Evolutionary conservation across 2,797 vertebrate species (phyloP).

Genomic region (Echeneis naucrates): DNA sequence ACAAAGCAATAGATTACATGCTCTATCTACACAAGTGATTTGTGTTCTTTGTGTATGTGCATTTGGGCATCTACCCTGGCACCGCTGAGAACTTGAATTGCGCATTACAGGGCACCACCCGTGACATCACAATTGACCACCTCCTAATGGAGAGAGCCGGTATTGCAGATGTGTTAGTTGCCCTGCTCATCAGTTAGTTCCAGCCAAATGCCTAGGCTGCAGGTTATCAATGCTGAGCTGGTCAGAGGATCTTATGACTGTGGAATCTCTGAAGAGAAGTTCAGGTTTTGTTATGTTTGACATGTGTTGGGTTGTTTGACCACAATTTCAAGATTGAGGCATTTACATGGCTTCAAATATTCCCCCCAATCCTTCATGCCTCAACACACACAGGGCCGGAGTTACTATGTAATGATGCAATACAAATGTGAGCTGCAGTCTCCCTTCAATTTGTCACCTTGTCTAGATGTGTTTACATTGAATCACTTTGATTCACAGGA

Average conservation of each 20-base stretch:
- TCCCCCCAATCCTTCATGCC: background rate
- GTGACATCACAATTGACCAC: slow-evolving; percentile 7
- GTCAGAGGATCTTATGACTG: slow-evolving; percentile 10
- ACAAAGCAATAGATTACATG: background rate
- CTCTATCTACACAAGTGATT: background rate
- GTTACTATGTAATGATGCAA: background rate
- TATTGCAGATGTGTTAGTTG: slow-evolving; percentile 19
- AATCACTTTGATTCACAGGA: background rate
- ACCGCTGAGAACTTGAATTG: too few relatives aligned
- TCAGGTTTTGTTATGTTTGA: background rate
- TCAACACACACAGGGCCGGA: background rate
- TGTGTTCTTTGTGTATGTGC: background rate
- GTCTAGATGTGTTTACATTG: background rate
- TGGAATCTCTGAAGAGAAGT: background rate
- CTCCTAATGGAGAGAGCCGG: slow-evolving; percentile 23
- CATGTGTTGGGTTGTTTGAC: background rate
- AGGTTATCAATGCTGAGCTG: background rate
- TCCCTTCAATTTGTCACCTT: background rate
- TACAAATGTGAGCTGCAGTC: background rate
- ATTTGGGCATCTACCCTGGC: background rate
- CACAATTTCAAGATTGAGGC: background rate
- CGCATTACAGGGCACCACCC: background rate
- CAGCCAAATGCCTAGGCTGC: background rate
- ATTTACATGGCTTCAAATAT: background rate
- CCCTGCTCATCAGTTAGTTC: background rate